Evolutionary conservation across 2,797 vertebrate genomes (phyloP).

Genomic region (Arnoldichthys spilopterus): DNA sequence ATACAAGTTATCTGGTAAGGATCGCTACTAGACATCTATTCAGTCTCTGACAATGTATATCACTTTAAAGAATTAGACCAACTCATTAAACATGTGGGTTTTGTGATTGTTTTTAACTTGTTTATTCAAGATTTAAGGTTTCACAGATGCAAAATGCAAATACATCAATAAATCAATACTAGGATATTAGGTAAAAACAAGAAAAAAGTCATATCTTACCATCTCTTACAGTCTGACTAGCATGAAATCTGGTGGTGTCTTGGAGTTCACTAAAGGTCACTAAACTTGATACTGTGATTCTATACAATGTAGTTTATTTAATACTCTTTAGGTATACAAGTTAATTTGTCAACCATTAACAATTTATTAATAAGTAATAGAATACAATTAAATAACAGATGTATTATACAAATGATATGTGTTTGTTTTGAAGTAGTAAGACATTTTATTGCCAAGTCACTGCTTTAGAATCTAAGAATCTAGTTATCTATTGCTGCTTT

Average conservation of each 20-base stretch:
- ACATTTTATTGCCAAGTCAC: not conserved
- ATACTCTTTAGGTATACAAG: too few relatives aligned
- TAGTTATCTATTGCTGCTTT: too few relatives aligned
- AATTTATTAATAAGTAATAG: not conserved
- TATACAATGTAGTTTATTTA: not conserved
- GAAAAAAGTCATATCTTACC: not conserved
- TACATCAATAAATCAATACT: not conserved
- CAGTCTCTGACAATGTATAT: too few relatives aligned
- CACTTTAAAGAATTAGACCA: too few relatives aligned
- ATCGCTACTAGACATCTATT: too few relatives aligned
- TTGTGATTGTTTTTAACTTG: not conserved
- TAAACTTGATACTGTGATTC: not conserved
- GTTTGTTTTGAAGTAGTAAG: not conserved
- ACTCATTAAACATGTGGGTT: too few relatives aligned
- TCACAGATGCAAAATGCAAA: slow-evolving; percentile 4
- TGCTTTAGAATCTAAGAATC: not conserved
- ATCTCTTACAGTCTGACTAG: not conserved
- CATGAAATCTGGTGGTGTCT: not conserved
- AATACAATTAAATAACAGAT: not conserved
- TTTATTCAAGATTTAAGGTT: slow-evolving; percentile 2
- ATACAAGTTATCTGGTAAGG: too few relatives aligned
- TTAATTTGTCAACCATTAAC: not conserved
- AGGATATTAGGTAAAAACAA: not conserved
- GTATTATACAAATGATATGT: not conserved
- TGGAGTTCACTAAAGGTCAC: not conserved